Evolutionary conservation across 2,113 vertebrate species (phyloP).

Genomic region (Scopus umbretta): DNA sequence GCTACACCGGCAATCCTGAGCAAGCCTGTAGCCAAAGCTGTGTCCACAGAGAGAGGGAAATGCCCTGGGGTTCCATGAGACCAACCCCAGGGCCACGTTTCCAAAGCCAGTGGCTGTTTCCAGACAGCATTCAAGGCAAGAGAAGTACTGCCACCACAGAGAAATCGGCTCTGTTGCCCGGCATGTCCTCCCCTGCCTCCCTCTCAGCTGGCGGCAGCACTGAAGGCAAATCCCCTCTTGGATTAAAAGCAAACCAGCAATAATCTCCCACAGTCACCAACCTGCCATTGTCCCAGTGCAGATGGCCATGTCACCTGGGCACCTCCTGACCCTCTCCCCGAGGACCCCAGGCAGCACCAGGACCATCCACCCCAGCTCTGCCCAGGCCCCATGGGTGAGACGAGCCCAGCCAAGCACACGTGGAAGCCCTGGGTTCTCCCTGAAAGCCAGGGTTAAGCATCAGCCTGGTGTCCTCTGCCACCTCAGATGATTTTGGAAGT

Average conservation of each 20-base stretch:
- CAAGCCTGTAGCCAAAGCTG: neutral
- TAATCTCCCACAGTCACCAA: neutral
- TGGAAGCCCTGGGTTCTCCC: neutral
- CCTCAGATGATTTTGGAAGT: neutral
- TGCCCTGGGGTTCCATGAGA: neutral
- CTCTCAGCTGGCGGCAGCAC: neutral
- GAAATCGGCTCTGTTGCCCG: accelerated
- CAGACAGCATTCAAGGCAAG: accelerated
- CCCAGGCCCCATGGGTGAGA: neutral
- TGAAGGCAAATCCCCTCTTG: slow-evolving; percentile 2
- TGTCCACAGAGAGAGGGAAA: neutral
- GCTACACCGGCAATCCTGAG: accelerated
- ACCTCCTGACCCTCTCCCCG: neutral
- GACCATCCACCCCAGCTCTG: neutral
- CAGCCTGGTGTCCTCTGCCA: neutral
- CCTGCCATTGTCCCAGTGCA: neutral
- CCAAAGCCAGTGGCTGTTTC: neutral
- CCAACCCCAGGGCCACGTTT: neutral
- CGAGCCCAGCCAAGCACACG: neutral
- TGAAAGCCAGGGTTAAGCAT: accelerated
- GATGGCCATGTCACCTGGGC: neutral
- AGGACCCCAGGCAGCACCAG: neutral
- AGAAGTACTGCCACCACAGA: accelerated
- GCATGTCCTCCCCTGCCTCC: neutral
- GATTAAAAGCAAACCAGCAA: slow-evolving; percentile 16